Conservation (phyloP, 2,113 vertebrate species). For the Campylomormyrus numenius region DNA sequence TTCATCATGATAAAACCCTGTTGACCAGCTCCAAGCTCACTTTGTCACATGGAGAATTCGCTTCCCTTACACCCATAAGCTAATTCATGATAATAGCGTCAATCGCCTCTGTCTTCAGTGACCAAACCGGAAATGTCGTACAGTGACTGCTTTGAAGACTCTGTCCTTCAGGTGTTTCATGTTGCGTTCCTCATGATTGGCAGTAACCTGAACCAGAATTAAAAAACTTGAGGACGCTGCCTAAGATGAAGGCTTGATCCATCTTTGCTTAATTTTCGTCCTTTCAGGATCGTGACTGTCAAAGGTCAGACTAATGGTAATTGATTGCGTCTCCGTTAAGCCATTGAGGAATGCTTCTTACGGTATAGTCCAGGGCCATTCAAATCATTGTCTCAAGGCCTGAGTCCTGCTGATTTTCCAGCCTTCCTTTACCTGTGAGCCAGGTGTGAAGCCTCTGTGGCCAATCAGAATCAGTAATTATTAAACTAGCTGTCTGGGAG, state of each 20-base stretch:
- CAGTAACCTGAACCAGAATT: background rate
- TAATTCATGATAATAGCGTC: background rate
- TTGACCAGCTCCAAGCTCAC: background rate
- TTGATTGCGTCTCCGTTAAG: background rate
- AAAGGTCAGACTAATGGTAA: background rate
- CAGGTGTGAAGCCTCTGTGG: no score
- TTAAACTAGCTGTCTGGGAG: no score
- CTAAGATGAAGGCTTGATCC: background rate
- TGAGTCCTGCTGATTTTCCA: no score
- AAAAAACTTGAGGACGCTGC: background rate
- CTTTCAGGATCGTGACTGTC: background rate
- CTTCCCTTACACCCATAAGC: background rate
- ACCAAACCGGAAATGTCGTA: background rate
- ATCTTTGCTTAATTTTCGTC: background rate
- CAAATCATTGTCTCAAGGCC: no score
- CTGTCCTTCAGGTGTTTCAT: background rate
- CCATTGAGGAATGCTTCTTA: background rate
- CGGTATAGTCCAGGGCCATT: background rate
- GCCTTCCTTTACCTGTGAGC: no score
- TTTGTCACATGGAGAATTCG: background rate
- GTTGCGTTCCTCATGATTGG: background rate
- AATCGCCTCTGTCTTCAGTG: background rate
- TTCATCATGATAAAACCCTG: background rate
- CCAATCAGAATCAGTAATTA: no score
- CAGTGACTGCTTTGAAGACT: background rate